Conservation (phyloP, 2,797 vertebrate genomes). For the Salarias fasciatus region DNA sequence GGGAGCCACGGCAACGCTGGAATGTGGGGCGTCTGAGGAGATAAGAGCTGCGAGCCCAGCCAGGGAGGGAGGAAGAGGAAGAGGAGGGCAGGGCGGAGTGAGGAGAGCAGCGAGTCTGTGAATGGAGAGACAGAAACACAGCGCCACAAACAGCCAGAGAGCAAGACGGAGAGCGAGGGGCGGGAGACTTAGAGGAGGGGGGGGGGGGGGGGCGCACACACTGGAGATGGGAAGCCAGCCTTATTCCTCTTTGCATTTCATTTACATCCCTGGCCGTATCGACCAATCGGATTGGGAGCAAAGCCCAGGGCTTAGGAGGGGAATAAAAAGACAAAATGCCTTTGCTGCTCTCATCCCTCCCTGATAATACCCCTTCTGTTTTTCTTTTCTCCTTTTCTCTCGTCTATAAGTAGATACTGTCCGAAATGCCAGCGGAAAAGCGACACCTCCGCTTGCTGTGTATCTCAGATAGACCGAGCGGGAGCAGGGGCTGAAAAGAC, state of each 20-base stretch:
- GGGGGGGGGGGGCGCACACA: slow-evolving; percentile 60
- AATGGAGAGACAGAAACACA: slow-evolving; percentile 77
- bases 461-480: slow-evolving; percentile 85
- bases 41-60: slow-evolving; percentile 87
- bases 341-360: slow-evolving; percentile 88
- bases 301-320: slow-evolving; percentile 88
- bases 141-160: slow-evolving; percentile 79
- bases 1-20: slow-evolving; percentile 86
- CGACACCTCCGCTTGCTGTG: slow-evolving; percentile 88
- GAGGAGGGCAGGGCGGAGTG: slow-evolving; percentile 53
- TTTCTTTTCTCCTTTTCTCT: slow-evolving; percentile 85
- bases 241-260: slow-evolving; percentile 97
- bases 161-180: slow-evolving; percentile 72
- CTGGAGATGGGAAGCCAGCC: slow-evolving; percentile 87
- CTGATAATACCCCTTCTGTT: slow-evolving; percentile 89
- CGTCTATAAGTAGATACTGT: slow-evolving; percentile 89
- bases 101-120: too few relatives aligned
- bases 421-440: slow-evolving; percentile 89
- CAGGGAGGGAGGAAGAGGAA: slow-evolving; percentile 68
- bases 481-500: slow-evolving; percentile 84
- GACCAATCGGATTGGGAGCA: slow-evolving; percentile 93
- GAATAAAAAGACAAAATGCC: slow-evolving; percentile 91
- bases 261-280: slow-evolving; percentile 97
- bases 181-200: slow-evolving; percentile 52
- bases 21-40: slow-evolving; percentile 88